phyloP scores from a whole-genome alignment of 2,888 invertebrate species.

The Caenorhabditis sp. region DNA sequence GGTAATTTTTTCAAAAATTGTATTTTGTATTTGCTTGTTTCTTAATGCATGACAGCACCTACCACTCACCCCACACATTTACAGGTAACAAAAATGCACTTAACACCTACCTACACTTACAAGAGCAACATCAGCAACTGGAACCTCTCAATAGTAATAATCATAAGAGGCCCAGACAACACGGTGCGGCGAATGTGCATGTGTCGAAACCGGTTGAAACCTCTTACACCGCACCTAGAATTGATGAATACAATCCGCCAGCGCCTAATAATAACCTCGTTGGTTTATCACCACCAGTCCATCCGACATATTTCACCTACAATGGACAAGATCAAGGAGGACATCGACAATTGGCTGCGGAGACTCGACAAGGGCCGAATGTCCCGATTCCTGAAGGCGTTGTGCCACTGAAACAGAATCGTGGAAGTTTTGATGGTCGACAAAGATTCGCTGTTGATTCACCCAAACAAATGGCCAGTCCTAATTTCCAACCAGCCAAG shows the following conservation, averaged over 20 bases:
- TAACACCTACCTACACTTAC: background rate
- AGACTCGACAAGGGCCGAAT: background rate
- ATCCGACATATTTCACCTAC: constrained; percentile 53
- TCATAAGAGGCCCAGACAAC: constrained; percentile 3
- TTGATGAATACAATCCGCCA: constrained; percentile 38
- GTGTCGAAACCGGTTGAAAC: constrained; percentile 4
- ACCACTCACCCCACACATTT: constrained; percentile 6
- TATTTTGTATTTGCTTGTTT: constrained; percentile 1
- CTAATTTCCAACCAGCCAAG: constrained; percentile 17
- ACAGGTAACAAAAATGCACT: constrained; percentile 18
- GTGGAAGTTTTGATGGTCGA: constrained; percentile 13
- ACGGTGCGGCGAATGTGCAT: background rate
- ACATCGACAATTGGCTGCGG: constrained; percentile 29
- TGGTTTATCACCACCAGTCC: constrained; percentile 50
- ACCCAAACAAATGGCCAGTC: background rate
- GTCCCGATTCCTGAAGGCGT: background rate
- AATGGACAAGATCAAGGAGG: constrained; percentile 51
- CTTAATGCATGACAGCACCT: background rate
- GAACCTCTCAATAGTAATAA: constrained; percentile 8
- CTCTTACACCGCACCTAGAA: constrained; percentile 23
- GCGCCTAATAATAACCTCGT: constrained; percentile 38
- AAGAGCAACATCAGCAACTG: constrained; percentile 19
- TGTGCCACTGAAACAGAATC: constrained; percentile 4
- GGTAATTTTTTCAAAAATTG: constrained; percentile 37
- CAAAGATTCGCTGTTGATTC: constrained; percentile 2